Evolutionary conservation across 2,888 invertebrate species (phyloP).

Genomic region (Pheosia gnoma): DNA sequence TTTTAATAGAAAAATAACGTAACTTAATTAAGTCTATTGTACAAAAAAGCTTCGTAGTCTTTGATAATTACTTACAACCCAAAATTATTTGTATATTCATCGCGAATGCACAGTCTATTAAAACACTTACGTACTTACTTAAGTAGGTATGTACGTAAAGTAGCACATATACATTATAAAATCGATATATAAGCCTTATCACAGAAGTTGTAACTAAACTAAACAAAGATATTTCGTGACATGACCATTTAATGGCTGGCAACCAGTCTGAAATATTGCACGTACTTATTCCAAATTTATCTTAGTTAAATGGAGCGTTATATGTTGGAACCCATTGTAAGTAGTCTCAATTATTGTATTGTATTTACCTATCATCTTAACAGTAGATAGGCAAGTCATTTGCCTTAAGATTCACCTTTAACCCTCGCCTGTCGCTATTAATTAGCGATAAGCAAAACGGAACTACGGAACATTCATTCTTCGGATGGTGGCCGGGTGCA

Average conservation of each 20-base stretch:
- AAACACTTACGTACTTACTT: too few species aligned
- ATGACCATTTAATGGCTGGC: neutral
- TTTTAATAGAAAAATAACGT: too few species aligned
- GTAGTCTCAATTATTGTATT: conserved; percentile 24
- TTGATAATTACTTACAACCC: too few species aligned
- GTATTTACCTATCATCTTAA: conserved; percentile 19
- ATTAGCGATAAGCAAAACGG: conserved; percentile 23
- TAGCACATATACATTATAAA: neutral
- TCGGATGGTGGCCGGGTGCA: conserved; percentile 24
- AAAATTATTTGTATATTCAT: too few species aligned
- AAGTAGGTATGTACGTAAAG: neutral
- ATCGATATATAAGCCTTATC: conserved; percentile 19
- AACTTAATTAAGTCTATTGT: too few species aligned
- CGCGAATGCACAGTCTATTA: too few species aligned
- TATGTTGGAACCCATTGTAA: conserved; percentile 49
- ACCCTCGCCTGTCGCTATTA: conserved; percentile 37
- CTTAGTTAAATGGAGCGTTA: conserved; percentile 51
- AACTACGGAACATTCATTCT: conserved; percentile 34
- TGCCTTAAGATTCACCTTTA: conserved; percentile 42
- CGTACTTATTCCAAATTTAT: neutral
- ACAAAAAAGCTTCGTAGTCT: too few species aligned
- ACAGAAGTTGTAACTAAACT: neutral
- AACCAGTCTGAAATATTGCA: neutral
- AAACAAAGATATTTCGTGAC: neutral
- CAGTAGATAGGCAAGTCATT: conserved; percentile 20